Conservation (phyloP, 2,113 vertebrate species). For the Crotophaga sulcirostris region DNA sequence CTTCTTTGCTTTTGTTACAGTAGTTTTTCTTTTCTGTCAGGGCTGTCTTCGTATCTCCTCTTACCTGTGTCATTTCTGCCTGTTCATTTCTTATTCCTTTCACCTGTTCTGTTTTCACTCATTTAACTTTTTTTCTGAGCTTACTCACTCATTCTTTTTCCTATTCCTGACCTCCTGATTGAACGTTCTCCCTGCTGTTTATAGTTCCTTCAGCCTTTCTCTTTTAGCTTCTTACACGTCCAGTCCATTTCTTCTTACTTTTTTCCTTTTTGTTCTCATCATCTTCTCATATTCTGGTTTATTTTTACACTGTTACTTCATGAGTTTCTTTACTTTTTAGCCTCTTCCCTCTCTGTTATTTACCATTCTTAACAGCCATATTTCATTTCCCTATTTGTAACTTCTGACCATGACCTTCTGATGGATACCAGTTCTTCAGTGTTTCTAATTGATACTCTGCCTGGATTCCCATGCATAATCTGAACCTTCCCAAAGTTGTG, state of each 20-base stretch:
- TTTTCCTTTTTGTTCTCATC: background rate
- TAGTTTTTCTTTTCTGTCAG: background rate
- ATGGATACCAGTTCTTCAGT: background rate
- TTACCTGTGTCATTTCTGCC: background rate
- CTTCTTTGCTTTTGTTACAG: background rate
- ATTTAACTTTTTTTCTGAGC: background rate
- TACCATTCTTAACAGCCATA: background rate
- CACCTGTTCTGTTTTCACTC: background rate
- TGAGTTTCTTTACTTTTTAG: background rate
- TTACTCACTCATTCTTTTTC: background rate
- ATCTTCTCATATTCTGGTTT: background rate
- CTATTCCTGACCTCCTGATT: background rate
- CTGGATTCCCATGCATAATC: background rate
- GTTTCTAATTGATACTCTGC: background rate
- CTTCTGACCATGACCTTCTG: background rate
- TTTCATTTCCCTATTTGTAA: background rate
- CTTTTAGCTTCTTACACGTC: background rate
- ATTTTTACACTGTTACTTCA: background rate
- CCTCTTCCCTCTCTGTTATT: background rate
- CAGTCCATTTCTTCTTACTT: background rate
- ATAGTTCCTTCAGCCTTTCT: background rate
- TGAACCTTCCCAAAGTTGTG: background rate
- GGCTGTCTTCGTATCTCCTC: background rate
- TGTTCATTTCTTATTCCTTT: background rate
- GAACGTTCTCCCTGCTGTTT: background rate